These are phyloP conservation scores for Brachystomella parvula DNA, from an alignment of 1,140 invertebrate species.

Conservation along the genomic window DNA sequence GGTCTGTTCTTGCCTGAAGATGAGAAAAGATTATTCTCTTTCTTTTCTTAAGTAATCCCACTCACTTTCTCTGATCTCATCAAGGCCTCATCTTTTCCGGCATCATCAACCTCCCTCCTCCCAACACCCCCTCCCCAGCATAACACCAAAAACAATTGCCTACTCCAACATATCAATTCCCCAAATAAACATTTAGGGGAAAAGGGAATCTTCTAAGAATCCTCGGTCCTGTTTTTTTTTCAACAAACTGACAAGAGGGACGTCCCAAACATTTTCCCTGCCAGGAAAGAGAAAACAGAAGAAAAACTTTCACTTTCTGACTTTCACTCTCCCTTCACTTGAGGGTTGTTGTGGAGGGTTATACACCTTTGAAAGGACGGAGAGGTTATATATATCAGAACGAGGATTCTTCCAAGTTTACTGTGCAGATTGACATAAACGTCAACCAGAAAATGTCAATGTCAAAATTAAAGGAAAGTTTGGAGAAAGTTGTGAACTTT, in stretches of 20 bases:
- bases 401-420: no score
- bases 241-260: not conserved
- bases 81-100: not conserved
- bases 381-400: no score
- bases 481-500: not conserved
- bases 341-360: no score
- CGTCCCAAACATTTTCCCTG: no score
- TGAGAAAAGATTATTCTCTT: not conserved
- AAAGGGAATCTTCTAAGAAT: not conserved
- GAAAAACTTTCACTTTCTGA: slow-evolving; percentile 5
- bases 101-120: no score
- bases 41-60: not conserved
- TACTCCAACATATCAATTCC: not conserved
- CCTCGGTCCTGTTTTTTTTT: not conserved
- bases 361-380: no score
- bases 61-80: slow-evolving; percentile 1
- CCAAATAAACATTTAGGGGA: slow-evolving; percentile 9
- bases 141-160: not conserved
- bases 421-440: slow-evolving; percentile 6
- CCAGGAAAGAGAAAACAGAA: not conserved
- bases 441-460: slow-evolving; percentile 14
- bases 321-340: no score
- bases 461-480: slow-evolving; percentile 6
- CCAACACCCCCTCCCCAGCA: not conserved
- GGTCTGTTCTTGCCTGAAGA: not conserved